Evolutionary conservation across 2,888 invertebrate species (phyloP).

Genomic region (Cryptocheilus praepositus): DNA sequence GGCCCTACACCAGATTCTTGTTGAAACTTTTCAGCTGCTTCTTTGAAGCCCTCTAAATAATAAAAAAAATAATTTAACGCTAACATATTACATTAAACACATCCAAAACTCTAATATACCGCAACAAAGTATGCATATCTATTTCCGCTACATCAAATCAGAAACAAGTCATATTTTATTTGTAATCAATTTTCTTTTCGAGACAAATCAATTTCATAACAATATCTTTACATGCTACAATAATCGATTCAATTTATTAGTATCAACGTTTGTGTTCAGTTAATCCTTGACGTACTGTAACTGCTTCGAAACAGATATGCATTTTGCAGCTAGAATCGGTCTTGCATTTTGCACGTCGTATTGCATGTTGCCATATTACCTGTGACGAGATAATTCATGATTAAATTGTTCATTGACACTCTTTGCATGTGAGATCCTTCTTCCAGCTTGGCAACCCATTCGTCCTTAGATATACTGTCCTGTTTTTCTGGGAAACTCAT

Average conservation of each 20-base stretch:
- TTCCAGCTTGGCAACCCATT: conserved; percentile 85
- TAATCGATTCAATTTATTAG: no score
- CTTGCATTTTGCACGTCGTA: no score
- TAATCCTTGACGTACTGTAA: no score
- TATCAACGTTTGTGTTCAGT: no score
- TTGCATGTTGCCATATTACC: conserved; percentile 77
- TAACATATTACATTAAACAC: not conserved
- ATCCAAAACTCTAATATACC: no score
- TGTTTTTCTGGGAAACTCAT: conserved; percentile 78
- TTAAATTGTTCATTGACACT: conserved; percentile 96
- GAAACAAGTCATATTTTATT: not conserved
- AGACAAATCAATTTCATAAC: no score
- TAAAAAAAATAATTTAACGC: not conserved
- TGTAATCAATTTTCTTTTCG: not conserved
- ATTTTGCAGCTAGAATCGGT: no score
- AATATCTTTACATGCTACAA: no score
- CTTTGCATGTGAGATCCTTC: conserved; percentile 87
- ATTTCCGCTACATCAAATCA: not conserved
- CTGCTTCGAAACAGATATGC: no score
- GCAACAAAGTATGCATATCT: no score
- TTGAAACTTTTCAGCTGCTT: conserved; percentile 97
- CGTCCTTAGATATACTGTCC: conserved; percentile 79
- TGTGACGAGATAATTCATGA: conserved; percentile 99
- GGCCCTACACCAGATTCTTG: conserved; percentile 93
- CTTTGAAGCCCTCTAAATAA: conserved; percentile 92